A percentile compares a stretch with the other conserved stretches of the same genome.
phyloP scores from a whole-genome alignment of 2,888 invertebrate genomes.

The Corythucha ciliata region DNA sequence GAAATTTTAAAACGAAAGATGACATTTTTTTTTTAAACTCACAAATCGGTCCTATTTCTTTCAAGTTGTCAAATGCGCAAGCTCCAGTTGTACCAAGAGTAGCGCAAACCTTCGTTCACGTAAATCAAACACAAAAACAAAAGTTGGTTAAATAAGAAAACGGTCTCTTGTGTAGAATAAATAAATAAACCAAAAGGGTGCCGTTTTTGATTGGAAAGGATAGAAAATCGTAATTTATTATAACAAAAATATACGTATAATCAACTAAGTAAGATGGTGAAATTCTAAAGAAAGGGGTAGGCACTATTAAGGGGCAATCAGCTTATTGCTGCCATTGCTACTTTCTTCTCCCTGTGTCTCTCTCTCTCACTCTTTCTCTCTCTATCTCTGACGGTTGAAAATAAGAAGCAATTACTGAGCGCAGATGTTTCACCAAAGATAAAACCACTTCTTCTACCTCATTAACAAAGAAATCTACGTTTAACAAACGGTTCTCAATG shows the following conservation, averaged over 20 bases:
- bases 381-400: slow-evolving; percentile 10
- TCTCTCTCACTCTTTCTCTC: not conserved
- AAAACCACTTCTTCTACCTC: slow-evolving; percentile 18
- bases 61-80: slow-evolving; percentile 89
- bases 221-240: no score
- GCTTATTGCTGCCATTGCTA: slow-evolving; percentile 24
- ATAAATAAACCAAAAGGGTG: not conserved
- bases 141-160: slow-evolving; percentile 25
- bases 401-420: slow-evolving; percentile 23
- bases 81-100: slow-evolving; percentile 95
- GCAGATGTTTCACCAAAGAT: slow-evolving; percentile 21
- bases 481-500: no score
- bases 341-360: no score
- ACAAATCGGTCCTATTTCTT: slow-evolving; percentile 52
- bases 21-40: slow-evolving; percentile 38
- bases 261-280: no score
- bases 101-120: slow-evolving; percentile 89
- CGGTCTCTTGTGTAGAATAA: slow-evolving; percentile 5
- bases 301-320: slow-evolving; percentile 24
- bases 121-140: slow-evolving; percentile 35
- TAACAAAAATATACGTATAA: not conserved
- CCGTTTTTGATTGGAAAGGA: not conserved
- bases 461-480: no score
- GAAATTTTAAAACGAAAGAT: not conserved
- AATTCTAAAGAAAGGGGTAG: no score